Percentiles rank a stretch among this genome's conserved stretches.
phyloP scores from a whole-genome alignment of 1,140 invertebrate genomes.

The Melanaphis sacchari region DNA sequence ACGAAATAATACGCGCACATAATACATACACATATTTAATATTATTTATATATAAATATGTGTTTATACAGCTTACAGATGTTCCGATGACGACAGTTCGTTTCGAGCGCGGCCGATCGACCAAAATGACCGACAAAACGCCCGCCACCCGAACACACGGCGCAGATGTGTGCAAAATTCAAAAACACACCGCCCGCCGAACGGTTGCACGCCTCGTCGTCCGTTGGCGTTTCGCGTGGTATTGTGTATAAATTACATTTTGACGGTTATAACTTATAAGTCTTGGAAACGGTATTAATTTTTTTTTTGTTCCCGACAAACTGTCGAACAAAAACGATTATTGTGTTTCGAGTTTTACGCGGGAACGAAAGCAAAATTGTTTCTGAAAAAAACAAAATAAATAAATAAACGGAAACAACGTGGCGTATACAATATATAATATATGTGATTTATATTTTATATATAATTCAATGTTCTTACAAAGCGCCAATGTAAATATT shows the following conservation, averaged over 20 bases:
- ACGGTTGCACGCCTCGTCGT: neutral
- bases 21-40: too few species aligned
- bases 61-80: neutral
- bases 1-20: too few species aligned
- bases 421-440: neutral
- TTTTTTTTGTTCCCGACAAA: too few species aligned
- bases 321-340: neutral
- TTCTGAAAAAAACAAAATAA: neutral
- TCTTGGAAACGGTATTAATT: neutral
- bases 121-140: too few species aligned
- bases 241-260: neutral
- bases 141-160: neutral
- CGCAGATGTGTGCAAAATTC: neutral
- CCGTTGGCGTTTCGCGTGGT: neutral
- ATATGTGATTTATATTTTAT: neutral
- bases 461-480: neutral
- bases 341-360: neutral
- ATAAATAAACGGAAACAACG: neutral
- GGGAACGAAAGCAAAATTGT: neutral
- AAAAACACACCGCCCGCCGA: neutral
- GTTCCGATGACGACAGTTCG: neutral
- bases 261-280: too few species aligned
- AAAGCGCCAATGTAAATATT: constrained; percentile 37
- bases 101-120: neutral
- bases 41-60: too few species aligned